Conservation (phyloP, 64 coral and sea anemone species). For the Catalaphyllia jardinei region DNA sequence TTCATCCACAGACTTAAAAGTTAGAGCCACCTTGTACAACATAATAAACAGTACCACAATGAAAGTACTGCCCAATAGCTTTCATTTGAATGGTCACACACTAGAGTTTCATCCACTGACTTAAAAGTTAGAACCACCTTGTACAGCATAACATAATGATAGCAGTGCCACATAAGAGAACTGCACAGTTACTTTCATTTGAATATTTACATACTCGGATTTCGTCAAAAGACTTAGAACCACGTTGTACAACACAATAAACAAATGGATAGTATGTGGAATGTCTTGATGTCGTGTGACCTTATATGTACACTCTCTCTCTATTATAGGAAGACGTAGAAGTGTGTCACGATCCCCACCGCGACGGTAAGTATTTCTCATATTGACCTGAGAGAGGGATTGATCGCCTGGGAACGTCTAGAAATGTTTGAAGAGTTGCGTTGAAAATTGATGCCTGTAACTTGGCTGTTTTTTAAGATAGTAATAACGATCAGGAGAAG, state of each 20-base stretch:
- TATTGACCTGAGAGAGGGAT: background rate
- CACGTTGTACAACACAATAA: background rate
- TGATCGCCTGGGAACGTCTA: too few species aligned
- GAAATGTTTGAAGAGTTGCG: too few species aligned
- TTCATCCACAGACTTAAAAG: background rate
- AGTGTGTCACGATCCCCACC: constrained; percentile 57
- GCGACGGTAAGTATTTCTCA: constrained; percentile 37
- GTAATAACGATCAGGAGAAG: too few species aligned
- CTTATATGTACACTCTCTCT: background rate
- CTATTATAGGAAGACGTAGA: constrained; percentile 18
- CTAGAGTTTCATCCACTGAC: too few species aligned
- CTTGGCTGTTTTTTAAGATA: too few species aligned
- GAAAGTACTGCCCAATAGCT: too few species aligned
- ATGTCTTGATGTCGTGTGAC: background rate
- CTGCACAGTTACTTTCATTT: background rate
- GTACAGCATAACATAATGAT: background rate
- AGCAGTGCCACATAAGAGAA: background rate
- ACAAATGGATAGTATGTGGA: background rate
- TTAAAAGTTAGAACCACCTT: background rate
- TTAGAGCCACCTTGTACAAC: too few species aligned
- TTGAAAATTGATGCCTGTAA: too few species aligned
- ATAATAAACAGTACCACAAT: too few species aligned
- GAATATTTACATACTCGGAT: background rate
- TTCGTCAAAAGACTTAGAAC: background rate
- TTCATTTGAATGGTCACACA: too few species aligned